These are phyloP conservation scores for Acipenser ruthenus DNA, from an alignment of 2,797 vertebrate genomes.

Conservation along the genomic window DNA sequence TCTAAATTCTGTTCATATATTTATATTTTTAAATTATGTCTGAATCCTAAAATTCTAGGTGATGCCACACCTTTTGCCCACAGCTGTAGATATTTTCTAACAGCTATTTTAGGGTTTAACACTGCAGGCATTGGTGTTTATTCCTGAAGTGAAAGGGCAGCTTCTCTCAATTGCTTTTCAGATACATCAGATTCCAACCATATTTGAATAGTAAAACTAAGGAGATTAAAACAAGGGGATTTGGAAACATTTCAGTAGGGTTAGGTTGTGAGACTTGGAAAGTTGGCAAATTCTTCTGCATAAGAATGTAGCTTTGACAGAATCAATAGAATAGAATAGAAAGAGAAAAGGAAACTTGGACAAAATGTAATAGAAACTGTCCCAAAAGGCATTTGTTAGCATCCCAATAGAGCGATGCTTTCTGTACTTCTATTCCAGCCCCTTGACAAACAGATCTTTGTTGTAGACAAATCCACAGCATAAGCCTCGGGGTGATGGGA, in stretches of 20 bases:
- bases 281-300: background rate
- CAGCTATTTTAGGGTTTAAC: too few species aligned
- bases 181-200: background rate
- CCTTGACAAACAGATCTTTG: conserved; percentile 56
- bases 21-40: too few species aligned
- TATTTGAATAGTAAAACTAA: background rate
- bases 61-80: too few species aligned
- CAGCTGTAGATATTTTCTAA: too few species aligned
- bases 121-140: too few species aligned
- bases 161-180: background rate
- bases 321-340: background rate
- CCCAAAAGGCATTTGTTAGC: background rate
- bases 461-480: conserved; percentile 39
- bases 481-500: conserved; percentile 19
- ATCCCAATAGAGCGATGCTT: background rate
- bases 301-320: background rate
- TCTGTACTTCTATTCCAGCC: background rate
- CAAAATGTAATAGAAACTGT: background rate
- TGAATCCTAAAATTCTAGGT: too few species aligned
- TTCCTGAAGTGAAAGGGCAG: too few species aligned
- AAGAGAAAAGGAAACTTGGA: background rate
- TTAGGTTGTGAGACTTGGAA: background rate
- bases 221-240: background rate
- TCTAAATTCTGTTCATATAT: too few species aligned
- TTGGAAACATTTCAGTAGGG: background rate